These are phyloP conservation scores for Datnioides undecimradiatus DNA, from an alignment of 2,113 vertebrate genomes.

Conservation along the genomic window DNA sequence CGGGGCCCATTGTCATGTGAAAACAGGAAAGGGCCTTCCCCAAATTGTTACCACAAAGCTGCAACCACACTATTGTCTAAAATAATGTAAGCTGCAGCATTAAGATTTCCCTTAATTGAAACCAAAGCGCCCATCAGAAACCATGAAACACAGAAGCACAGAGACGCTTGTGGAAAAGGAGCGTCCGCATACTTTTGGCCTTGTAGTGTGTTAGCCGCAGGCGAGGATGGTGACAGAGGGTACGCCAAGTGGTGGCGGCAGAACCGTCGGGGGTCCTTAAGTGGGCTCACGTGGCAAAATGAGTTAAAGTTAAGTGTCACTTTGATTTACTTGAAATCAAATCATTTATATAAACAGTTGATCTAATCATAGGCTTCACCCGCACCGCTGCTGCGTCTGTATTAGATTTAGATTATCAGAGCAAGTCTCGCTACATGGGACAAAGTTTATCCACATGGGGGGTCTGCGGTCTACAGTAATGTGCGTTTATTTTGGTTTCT, in stretches of 20 bases:
- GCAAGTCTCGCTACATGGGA: conserved; percentile 17
- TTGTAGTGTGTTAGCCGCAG: background rate
- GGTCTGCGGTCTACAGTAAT: conserved; percentile 60
- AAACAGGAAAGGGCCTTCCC: background rate
- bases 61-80: background rate
- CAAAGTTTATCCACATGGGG: conserved; percentile 49
- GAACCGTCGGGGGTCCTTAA: background rate
- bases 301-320: conserved; percentile 14
- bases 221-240: background rate
- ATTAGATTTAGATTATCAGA: conserved; percentile 49
- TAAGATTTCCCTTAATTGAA: conserved; percentile 5
- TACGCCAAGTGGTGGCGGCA: conserved; percentile 25
- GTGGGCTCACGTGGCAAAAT: background rate
- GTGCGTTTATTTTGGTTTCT: conserved; percentile 68
- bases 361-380: conserved; percentile 33
- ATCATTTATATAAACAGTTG: conserved; percentile 44
- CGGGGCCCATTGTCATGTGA: background rate
- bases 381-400: conserved; percentile 8
- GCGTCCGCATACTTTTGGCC: background rate
- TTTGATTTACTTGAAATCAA: conserved; percentile 34
- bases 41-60: background rate
- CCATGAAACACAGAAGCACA: background rate
- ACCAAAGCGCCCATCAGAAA: background rate
- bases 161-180: background rate
- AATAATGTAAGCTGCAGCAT: background rate